These are phyloP conservation scores for Heliconius himera DNA, from an alignment of 1,140 invertebrate species.

Conservation along the genomic window DNA sequence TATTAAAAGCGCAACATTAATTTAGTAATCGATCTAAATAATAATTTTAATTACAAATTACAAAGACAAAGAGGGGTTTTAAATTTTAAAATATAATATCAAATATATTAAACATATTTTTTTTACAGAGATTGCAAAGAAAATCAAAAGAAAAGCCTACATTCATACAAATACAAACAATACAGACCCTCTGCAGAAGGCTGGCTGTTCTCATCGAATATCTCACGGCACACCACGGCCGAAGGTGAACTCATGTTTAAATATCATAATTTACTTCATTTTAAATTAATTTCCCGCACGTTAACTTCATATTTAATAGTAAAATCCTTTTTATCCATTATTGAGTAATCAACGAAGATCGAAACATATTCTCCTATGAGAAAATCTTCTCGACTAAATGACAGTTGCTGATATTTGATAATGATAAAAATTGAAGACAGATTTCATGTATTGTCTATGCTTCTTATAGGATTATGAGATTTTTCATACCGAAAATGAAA, in stretches of 20 bases:
- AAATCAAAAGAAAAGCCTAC: constrained; percentile 9
- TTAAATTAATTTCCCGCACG: constrained; percentile 33
- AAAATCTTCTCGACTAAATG: constrained; percentile 40
- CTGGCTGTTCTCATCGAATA: constrained; percentile 90
- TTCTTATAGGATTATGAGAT: background rate
- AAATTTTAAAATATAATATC: background rate
- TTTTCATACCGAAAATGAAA: too few species aligned
- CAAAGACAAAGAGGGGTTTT: background rate
- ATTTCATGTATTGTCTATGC: background rate
- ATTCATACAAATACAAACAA: constrained; percentile 48
- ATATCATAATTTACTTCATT: constrained; percentile 56
- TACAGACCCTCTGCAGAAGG: constrained; percentile 89
- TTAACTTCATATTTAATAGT: constrained; percentile 20
- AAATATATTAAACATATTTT: background rate
- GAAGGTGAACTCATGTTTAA: constrained; percentile 76
- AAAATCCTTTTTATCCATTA: constrained; percentile 33
- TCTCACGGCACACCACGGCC: constrained; percentile 88
- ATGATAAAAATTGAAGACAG: background rate
- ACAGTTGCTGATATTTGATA: constrained; percentile 20
- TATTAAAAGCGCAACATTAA: too few species aligned
- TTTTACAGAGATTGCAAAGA: background rate
- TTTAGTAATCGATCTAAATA: too few species aligned
- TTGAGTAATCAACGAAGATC: constrained; percentile 33
- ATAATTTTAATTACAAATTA: background rate
- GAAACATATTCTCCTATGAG: constrained; percentile 16